These are phyloP conservation scores for Megalurothrips usitatus DNA, from an alignment of 2,888 invertebrate genomes.

Conservation along the genomic window DNA sequence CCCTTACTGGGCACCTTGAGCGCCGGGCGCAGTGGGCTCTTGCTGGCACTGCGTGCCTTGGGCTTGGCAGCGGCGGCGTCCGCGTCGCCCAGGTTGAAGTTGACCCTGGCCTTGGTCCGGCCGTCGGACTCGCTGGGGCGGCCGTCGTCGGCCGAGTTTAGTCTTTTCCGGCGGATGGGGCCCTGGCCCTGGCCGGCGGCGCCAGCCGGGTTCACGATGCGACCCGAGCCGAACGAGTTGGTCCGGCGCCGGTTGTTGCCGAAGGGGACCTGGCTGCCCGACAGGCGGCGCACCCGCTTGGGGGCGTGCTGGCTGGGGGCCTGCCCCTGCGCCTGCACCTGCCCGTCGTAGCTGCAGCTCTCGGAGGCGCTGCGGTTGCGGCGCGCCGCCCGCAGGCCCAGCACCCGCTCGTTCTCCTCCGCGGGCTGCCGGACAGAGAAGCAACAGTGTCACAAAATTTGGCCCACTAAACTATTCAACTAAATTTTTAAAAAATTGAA, in stretches of 20 bases:
- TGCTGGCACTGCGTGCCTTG: conserved; percentile 13
- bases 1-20: neutral
- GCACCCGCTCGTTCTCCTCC: neutral
- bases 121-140: neutral
- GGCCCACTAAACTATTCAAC: conserved; percentile 30
- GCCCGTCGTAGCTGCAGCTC: conserved; percentile 44
- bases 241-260: neutral
- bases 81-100: neutral
- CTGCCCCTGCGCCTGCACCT: neutral
- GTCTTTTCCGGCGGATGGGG: neutral
- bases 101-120: neutral
- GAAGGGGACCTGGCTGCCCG: neutral
- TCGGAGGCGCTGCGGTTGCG: conserved; percentile 65
- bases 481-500: conserved; percentile 15
- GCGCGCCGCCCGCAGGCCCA: conserved; percentile 38
- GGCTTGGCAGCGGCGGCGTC: neutral
- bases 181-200: neutral
- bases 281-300: neutral
- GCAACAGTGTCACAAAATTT: neutral
- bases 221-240: neutral
- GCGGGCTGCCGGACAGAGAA: neutral
- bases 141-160: neutral
- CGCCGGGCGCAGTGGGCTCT: neutral
- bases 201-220: neutral
- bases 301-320: neutral